Evolutionary conservation across 92 coral and sea anemone species (phyloP), one percentile per base, ranked within the genome.

Genomic region (Phenganax subtilis): DNA sequence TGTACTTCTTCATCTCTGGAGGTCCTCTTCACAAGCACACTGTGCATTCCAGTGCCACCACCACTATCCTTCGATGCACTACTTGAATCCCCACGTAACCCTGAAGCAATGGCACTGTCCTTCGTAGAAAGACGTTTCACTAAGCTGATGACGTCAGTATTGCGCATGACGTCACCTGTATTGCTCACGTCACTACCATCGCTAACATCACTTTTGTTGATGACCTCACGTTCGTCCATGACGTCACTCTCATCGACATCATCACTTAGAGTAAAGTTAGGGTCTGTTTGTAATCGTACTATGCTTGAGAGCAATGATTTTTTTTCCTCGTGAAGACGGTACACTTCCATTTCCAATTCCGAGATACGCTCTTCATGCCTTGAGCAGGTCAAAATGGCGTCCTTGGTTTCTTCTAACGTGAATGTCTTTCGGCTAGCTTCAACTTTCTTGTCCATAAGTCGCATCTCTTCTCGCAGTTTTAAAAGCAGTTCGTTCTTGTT

Each of bases 321-420:
- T 80, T 92, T 94, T 60, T 94, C 97, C 53, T 88, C 85, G 63
- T 94, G 93, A n/a, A 94, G 88, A 51, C 89, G 80, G 77, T 76
- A 89, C 6, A 94, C 96, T 79, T 94, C 98, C 17, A 84, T 90
- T 76, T 90, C 98, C 72, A 94, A 74, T 59, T 86, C 98, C 12
- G 84, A 63, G n/a, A 79, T 62, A 12, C 83, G 83, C 63, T 64
- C 83, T 20, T 79, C 83, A 51, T 79, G 83, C 52, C 83, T 51
- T 11, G 74, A 17, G 16, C 73, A 63, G 9, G 72, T 29, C 20
- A 14, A n/a, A 14, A 63, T 8, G 54, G 15, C 60, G 12, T 79
- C 71, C 55, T 69, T 64, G 57, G 52, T 51, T 27, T 79, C 62
- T 6, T 44, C 74, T 10, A 51, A 55, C 53, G 52, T 12, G 0